Conservation (phyloP, 2,113 vertebrate genomes). For the Siphamia tubifer region DNA sequence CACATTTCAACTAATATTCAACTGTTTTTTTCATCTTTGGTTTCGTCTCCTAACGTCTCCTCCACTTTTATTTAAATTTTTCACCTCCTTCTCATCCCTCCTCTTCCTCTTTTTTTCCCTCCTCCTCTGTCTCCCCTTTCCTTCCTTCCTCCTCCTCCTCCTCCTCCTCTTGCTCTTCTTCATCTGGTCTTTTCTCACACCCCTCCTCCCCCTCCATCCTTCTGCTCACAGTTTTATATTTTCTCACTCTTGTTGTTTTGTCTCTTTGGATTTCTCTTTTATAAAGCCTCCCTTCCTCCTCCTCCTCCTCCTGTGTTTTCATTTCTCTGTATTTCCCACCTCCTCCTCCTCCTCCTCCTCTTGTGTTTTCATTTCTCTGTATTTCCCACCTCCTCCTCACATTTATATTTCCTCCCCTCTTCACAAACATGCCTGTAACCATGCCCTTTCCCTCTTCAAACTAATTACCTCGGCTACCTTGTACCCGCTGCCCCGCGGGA, state of each 20-base stretch:
- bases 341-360: background rate
- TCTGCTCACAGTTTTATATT: too few species aligned
- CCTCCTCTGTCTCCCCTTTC: background rate
- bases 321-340: background rate
- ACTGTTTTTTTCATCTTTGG: background rate
- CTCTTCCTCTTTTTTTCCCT: background rate
- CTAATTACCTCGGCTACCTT: conserved; percentile 86
- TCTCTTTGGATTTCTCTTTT: too few species aligned
- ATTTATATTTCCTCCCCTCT: conserved; percentile 43
- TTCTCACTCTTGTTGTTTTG: too few species aligned
- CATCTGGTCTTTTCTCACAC: background rate
- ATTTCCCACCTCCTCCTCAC: background rate
- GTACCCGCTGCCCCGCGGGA: conserved; percentile 79
- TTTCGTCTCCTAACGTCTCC: background rate
- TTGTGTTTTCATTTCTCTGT: background rate
- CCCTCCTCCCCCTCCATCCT: too few species aligned
- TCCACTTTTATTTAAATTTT: background rate
- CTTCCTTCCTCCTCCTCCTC: background rate
- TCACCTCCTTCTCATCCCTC: background rate
- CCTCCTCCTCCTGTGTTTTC: background rate
- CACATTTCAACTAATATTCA: too few species aligned
- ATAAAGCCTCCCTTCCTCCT: too few species aligned
- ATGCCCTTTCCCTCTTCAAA: conserved; percentile 87
- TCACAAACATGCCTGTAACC: conserved; percentile 82
- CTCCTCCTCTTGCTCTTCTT: background rate